phyloP scores from a whole-genome alignment of 1,140 invertebrate species.

The Cylas formicarius region DNA sequence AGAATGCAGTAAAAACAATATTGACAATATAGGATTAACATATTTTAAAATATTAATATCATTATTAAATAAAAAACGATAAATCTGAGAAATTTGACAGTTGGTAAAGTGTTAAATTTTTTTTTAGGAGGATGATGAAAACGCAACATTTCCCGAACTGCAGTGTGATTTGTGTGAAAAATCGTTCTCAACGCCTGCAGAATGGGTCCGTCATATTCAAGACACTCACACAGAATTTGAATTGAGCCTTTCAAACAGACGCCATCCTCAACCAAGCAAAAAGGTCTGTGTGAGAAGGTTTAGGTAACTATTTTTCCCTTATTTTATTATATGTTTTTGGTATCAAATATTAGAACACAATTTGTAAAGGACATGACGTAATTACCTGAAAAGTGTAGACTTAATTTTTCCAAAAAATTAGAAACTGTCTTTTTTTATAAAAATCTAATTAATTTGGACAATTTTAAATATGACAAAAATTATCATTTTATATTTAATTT shows the following conservation, averaged over 20 bases:
- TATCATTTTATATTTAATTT: too few relatives aligned
- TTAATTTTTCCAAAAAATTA: too few relatives aligned
- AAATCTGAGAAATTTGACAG: conserved; percentile 1
- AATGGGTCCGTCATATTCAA: conserved; percentile 79
- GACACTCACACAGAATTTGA: conserved; percentile 75
- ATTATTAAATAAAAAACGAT: conserved; percentile 2
- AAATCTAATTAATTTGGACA: too few relatives aligned
- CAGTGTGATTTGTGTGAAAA: conserved; percentile 75
- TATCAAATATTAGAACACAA: too few relatives aligned
- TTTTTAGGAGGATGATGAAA: conserved; percentile 54
- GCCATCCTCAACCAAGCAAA: conserved; percentile 7
- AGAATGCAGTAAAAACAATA: too few relatives aligned
- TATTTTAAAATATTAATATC: neutral
- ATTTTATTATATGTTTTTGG: too few relatives aligned
- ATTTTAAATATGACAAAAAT: too few relatives aligned
- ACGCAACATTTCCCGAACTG: conserved; percentile 60
- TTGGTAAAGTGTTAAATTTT: conserved; percentile 7
- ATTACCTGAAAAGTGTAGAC: too few relatives aligned
- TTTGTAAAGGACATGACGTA: too few relatives aligned
- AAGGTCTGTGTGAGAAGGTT: conserved; percentile 12
- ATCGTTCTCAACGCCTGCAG: conserved; percentile 70
- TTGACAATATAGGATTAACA: too few relatives aligned
- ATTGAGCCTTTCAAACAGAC: conserved; percentile 47
- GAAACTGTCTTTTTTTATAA: too few relatives aligned
- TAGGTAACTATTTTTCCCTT: too few relatives aligned